Percentiles rank a stretch among this genome's conserved stretches.
Conservation (phyloP, 2,797 vertebrate species). For the Mus caroli region DNA sequence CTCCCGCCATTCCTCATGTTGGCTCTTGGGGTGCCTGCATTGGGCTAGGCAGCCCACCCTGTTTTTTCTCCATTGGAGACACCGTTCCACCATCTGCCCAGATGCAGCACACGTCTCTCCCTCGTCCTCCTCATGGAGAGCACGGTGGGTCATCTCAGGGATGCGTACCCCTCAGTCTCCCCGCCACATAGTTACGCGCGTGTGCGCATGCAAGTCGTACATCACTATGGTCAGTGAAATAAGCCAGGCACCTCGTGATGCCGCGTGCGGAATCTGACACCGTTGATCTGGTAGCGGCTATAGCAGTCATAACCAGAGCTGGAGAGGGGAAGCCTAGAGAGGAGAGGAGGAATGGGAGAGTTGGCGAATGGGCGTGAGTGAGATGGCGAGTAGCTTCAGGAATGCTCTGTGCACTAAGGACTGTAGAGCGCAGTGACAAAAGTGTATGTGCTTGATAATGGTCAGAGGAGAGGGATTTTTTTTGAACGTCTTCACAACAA, state of each 20-base stretch:
- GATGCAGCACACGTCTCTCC: fast-evolving
- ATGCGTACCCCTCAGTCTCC: fast-evolving
- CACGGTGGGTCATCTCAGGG: fast-evolving
- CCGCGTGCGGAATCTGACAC: background rate
- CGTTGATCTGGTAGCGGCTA: background rate
- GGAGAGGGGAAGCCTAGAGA: too few species aligned
- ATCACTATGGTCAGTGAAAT: background rate
- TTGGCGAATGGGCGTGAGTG: background rate
- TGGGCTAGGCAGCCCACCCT: fast-evolving
- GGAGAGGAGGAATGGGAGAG: background rate
- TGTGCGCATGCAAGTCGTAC: background rate
- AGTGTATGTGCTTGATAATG: background rate
- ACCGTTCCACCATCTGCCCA: fast-evolving
- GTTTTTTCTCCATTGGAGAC: background rate
- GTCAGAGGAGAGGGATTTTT: background rate
- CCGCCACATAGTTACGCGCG: fast-evolving
- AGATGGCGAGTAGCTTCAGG: background rate
- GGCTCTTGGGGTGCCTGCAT: fast-evolving
- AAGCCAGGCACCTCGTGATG: background rate
- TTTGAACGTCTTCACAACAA: background rate
- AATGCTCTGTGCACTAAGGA: background rate
- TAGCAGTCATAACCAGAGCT: background rate
- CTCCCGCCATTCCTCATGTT: background rate
- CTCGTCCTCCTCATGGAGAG: fast-evolving
- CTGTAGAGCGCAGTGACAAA: too few species aligned